These are phyloP conservation scores for Cheilosia soror DNA, from an alignment of 2,888 invertebrate genomes.

Conservation along the genomic window DNA sequence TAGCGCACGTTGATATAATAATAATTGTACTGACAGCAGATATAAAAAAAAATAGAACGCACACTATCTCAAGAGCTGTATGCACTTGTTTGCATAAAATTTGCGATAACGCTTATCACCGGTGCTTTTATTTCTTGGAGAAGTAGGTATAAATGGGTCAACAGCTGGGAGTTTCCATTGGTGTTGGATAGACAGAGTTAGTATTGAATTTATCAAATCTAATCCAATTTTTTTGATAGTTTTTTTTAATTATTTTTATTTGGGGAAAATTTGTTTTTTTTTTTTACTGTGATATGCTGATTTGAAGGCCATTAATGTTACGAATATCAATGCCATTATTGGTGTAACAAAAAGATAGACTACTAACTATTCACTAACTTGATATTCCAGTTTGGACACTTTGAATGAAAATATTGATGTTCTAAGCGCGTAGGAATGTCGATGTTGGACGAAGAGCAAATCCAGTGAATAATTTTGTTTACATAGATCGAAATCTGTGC, in stretches of 20 bases:
- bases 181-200: neutral
- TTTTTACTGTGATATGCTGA: constrained; percentile 7
- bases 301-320: constrained; percentile 15
- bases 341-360: neutral
- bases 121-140: constrained; percentile 1
- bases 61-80: neutral
- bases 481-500: neutral
- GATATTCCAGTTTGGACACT: constrained; percentile 30
- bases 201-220: neutral
- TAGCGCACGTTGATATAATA: neutral
- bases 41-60: neutral
- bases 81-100: constrained; percentile 54
- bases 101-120: constrained; percentile 65
- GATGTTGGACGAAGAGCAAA: neutral
- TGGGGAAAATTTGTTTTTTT: neutral
- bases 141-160: constrained; percentile 14
- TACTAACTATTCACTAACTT: constrained; percentile 8
- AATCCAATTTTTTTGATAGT: neutral
- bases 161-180: neutral
- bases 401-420: constrained; percentile 30
- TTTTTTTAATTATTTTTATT: neutral
- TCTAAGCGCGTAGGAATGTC: constrained; percentile 42
- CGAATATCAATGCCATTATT: constrained; percentile 6
- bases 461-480: constrained; percentile 5
- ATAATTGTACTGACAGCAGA: neutral